Percentiles rank a stretch among this genome's conserved stretches.
phyloP scores from a whole-genome alignment of 2,113 vertebrate species.

The Aspidoscelis tigris region DNA sequence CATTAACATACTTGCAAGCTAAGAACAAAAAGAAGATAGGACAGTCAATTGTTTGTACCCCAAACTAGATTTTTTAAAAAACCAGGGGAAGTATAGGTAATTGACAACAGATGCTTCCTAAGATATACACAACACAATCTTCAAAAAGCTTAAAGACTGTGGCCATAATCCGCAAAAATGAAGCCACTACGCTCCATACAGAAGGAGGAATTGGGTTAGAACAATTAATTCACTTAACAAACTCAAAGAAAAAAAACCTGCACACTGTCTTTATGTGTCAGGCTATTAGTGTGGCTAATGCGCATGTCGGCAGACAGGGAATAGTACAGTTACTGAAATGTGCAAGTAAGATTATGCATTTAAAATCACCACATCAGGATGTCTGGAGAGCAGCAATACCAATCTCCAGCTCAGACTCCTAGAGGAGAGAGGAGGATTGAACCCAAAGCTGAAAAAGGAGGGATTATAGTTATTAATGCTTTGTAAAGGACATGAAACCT shows the following conservation, averaged over 20 bases:
- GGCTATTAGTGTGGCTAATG: background rate
- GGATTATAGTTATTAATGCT: constrained; percentile 29
- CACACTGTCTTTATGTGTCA: background rate
- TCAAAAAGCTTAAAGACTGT: background rate
- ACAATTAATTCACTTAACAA: background rate
- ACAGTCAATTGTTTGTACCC: constrained; percentile 1
- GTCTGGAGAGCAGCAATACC: constrained; percentile 3
- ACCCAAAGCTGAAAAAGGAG: constrained; percentile 15
- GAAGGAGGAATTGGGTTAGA: background rate
- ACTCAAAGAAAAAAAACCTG: background rate
- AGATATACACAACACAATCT: background rate
- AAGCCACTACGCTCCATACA: background rate
- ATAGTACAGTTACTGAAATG: background rate
- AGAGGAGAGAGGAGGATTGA: constrained; percentile 18
- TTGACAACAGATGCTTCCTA: background rate
- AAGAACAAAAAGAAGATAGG: background rate
- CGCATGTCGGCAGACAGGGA: background rate
- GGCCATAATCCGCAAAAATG: constrained; percentile 13
- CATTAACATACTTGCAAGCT: background rate
- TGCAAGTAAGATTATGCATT: background rate
- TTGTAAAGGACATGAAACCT: constrained; percentile 35
- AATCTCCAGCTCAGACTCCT: constrained; percentile 22
- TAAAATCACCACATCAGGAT: constrained; percentile 17
- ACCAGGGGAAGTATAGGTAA: background rate
- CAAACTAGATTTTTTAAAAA: too few relatives aligned